Percentiles rank a stretch among this genome's conserved stretches.
phyloP scores from a whole-genome alignment of 2,888 invertebrate species.

The Achlya flavicornis region DNA sequence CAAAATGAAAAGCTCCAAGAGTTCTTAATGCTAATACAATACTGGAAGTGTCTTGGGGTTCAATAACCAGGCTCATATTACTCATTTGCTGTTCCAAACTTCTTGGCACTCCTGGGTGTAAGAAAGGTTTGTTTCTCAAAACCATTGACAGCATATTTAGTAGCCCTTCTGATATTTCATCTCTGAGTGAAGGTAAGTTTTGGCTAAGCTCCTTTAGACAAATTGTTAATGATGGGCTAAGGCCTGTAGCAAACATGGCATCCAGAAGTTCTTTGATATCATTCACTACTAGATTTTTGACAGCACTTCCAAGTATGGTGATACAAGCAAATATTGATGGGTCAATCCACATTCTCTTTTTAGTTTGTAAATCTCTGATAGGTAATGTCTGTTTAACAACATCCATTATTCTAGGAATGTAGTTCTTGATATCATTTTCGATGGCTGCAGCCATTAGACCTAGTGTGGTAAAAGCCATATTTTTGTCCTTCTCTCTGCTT shows the following conservation, averaged over 20 bases:
- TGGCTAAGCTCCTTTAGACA: slow-evolving; percentile 95
- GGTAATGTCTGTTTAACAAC: slow-evolving; percentile 90
- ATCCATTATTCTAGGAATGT: slow-evolving; percentile 94
- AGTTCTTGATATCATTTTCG: slow-evolving; percentile 90
- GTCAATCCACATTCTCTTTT: slow-evolving; percentile 90
- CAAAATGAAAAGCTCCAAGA: slow-evolving; percentile 95
- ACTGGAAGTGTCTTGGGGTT: slow-evolving; percentile 90
- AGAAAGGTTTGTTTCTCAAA: slow-evolving; percentile 93
- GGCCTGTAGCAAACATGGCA: slow-evolving; percentile 95
- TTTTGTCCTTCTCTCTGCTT: slow-evolving; percentile 92
- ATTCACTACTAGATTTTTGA: slow-evolving; percentile 89
- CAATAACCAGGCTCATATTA: slow-evolving; percentile 73
- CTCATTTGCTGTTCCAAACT: slow-evolving; percentile 82
- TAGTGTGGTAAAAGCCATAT: slow-evolving; percentile 94
- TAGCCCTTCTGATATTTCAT: slow-evolving; percentile 96
- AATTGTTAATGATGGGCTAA: slow-evolving; percentile 95
- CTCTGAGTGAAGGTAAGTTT: slow-evolving; percentile 93
- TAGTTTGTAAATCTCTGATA: slow-evolving; percentile 89
- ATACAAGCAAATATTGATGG: slow-evolving; percentile 97
- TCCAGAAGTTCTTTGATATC: slow-evolving; percentile 94
- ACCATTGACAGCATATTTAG: slow-evolving; percentile 95
- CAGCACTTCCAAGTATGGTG: slow-evolving; percentile 94
- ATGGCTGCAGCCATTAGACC: slow-evolving; percentile 96
- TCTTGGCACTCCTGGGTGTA: slow-evolving; percentile 91
- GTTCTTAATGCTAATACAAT: slow-evolving; percentile 96